These are phyloP conservation scores for Drosophila rhopaloa DNA, from an alignment of 1,140 invertebrate species.

Conservation along the genomic window DNA sequence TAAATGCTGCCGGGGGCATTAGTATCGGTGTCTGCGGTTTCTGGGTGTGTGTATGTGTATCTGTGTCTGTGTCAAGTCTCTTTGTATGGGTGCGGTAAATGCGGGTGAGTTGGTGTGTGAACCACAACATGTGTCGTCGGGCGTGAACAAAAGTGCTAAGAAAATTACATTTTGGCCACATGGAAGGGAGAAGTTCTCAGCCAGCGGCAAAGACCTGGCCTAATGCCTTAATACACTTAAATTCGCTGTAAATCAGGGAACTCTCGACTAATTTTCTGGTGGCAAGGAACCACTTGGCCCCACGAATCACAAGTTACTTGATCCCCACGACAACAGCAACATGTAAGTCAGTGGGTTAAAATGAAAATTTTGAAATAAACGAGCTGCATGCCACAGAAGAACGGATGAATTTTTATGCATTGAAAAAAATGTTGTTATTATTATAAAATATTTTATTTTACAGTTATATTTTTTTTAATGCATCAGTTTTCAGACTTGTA, in stretches of 20 bases:
- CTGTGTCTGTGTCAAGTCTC: slow-evolving; percentile 2
- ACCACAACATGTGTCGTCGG: slow-evolving; percentile 80
- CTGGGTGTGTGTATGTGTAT: slow-evolving; percentile 1
- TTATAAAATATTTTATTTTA: background rate
- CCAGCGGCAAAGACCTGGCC: slow-evolving; percentile 30
- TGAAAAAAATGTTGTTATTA: background rate
- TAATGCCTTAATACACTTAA: slow-evolving; percentile 79
- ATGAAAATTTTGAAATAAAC: slow-evolving; percentile 54
- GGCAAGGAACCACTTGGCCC: slow-evolving; percentile 35
- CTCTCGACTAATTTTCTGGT: slow-evolving; percentile 74
- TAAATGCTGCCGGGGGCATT: slow-evolving; percentile 55
- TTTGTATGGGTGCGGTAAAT: slow-evolving; percentile 21
- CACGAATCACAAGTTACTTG: slow-evolving; percentile 46
- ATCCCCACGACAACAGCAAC: slow-evolving; percentile 12
- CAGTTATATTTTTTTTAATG: too few species aligned
- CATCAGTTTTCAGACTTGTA: too few species aligned
- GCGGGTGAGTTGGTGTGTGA: slow-evolving; percentile 59
- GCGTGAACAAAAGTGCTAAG: slow-evolving; percentile 80
- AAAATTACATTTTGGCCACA: slow-evolving; percentile 75
- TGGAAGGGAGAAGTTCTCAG: slow-evolving; percentile 20
- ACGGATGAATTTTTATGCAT: background rate
- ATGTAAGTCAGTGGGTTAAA: slow-evolving; percentile 41
- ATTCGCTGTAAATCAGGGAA: slow-evolving; percentile 73
- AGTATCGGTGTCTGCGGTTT: slow-evolving; percentile 44
- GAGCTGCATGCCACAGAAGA: slow-evolving; percentile 19